These are phyloP conservation scores for Poeciliopsis paucimaculata DNA, from an alignment of 2,797 vertebrate genomes.

Conservation along the genomic window DNA sequence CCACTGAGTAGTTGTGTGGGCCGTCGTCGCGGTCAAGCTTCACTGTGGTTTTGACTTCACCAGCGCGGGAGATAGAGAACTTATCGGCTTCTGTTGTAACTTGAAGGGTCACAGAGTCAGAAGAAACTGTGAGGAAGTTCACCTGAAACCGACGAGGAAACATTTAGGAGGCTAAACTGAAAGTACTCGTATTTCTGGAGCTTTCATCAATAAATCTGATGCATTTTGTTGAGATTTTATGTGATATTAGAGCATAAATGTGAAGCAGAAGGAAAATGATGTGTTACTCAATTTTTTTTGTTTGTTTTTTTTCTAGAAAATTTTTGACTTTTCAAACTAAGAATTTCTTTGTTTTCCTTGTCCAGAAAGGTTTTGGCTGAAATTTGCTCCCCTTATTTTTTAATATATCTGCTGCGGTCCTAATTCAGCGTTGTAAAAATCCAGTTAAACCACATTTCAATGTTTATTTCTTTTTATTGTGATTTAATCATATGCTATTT, in stretches of 20 bases:
- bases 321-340: no score
- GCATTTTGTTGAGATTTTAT: not conserved
- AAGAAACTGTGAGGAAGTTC: not conserved
- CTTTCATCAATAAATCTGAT: not conserved
- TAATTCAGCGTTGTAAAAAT: no score
- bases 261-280: not conserved
- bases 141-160: slow-evolving; percentile 57
- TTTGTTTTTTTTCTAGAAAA: no score
- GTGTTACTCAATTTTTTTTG: not conserved
- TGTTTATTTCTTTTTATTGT: no score
- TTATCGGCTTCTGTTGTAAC: slow-evolving; percentile 62
- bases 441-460: no score
- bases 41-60: slow-evolving; percentile 66
- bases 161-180: not conserved
- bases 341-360: no score
- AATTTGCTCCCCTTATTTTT: no score
- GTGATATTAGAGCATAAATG: not conserved
- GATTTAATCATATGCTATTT: no score
- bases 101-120: slow-evolving; percentile 31
- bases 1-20: slow-evolving; percentile 69
- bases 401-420: no score
- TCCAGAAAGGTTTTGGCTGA: no score
- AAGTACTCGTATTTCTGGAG: not conserved
- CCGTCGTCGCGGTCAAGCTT: slow-evolving; percentile 79
- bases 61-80: slow-evolving; percentile 66